A percentile compares a stretch with the other conserved stretches of the same genome.
phyloP scores from a whole-genome alignment of 2,888 invertebrate species.

The Zelleria hepariella region DNA sequence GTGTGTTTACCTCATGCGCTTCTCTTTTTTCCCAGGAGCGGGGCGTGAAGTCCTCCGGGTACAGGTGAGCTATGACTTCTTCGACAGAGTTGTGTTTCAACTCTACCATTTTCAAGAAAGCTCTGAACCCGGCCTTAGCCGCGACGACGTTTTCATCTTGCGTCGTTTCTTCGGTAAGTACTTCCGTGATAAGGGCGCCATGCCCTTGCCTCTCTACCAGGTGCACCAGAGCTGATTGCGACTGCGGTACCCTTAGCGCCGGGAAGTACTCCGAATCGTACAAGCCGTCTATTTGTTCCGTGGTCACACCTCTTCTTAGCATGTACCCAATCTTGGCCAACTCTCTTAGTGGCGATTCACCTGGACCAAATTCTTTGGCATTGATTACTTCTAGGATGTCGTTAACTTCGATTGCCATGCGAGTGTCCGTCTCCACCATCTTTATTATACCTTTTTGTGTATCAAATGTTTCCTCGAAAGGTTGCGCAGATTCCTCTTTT shows the following conservation, averaged over 20 bases:
- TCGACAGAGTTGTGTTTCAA: constrained; percentile 85
- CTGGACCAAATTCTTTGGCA: constrained; percentile 85
- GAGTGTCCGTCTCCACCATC: constrained; percentile 67
- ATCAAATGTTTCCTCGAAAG: constrained; percentile 67
- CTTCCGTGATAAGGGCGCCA: constrained; percentile 84
- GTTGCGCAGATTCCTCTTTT: constrained; percentile 67
- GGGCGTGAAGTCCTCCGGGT: constrained; percentile 86
- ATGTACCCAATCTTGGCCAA: constrained; percentile 86
- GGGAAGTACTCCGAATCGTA: constrained; percentile 86
- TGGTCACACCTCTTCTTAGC: constrained; percentile 81
- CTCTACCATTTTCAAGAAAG: constrained; percentile 89
- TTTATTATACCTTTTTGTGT: constrained; percentile 67
- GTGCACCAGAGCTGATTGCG: constrained; percentile 87
- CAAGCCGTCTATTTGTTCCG: constrained; percentile 81
- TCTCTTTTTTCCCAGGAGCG: constrained; percentile 85
- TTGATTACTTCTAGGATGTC: constrained; percentile 81
- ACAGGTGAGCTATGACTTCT: constrained; percentile 86
- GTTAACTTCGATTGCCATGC: constrained; percentile 80
- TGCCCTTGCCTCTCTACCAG: constrained; percentile 88
- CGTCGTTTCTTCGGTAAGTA: constrained; percentile 84
- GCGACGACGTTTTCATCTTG: constrained; percentile 83
- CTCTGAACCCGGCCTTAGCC: constrained; percentile 86
- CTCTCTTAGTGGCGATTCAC: constrained; percentile 83
- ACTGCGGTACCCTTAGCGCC: constrained; percentile 82
- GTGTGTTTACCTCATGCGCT: constrained; percentile 71